phyloP scores from a whole-genome alignment of 2,113 vertebrate genomes.

The Uria aalge region DNA sequence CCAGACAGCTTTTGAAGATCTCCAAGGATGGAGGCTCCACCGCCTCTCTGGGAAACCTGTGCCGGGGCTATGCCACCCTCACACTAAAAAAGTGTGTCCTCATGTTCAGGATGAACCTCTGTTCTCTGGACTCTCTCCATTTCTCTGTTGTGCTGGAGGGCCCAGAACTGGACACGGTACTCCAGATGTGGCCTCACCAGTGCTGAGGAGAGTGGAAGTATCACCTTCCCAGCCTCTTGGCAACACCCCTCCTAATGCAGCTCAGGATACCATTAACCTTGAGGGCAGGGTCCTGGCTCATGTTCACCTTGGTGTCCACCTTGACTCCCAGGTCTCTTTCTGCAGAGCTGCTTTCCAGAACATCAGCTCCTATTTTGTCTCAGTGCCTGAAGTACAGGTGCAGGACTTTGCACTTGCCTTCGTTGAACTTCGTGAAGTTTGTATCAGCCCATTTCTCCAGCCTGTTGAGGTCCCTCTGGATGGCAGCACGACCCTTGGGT shows the following conservation, averaged over 20 bases:
- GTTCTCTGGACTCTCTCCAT: not conserved
- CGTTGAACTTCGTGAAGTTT: not conserved
- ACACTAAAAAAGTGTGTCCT: not conserved
- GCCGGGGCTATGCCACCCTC: not conserved
- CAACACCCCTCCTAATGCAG: not conserved
- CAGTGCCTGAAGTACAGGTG: not conserved
- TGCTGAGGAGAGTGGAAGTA: not conserved
- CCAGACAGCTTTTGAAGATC: not conserved
- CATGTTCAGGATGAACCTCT: not conserved
- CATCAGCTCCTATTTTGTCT: not conserved
- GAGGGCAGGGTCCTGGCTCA: not conserved
- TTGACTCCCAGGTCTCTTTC: not conserved
- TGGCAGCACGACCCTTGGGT: not conserved
- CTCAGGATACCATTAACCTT: not conserved
- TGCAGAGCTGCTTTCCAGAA: not conserved
- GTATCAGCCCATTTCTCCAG: not conserved
- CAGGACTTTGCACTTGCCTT: not conserved
- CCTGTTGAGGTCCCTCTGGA: fast-evolving
- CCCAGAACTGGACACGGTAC: not conserved
- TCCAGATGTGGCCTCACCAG: not conserved
- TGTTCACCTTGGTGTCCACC: fast-evolving
- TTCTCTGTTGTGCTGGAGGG: not conserved
- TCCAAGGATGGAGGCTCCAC: not conserved
- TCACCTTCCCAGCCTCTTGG: not conserved
- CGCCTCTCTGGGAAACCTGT: not conserved